phyloP scores from a whole-genome alignment of 2,888 invertebrate genomes.

The Chaetogeoica ovagalla region DNA sequence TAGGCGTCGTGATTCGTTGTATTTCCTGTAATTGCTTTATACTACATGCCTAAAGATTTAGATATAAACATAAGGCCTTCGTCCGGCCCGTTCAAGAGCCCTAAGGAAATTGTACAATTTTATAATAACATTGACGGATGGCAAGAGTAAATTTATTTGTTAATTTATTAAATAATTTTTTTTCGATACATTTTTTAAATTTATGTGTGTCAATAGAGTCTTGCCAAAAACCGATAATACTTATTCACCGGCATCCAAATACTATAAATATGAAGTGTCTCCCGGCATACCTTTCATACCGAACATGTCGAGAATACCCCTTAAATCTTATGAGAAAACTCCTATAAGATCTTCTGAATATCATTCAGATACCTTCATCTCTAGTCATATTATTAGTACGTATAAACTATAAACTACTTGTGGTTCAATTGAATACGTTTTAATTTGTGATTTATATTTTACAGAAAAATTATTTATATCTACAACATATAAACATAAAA shows the following conservation, averaged over 20 bases:
- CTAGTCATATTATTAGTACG: slow-evolving; percentile 49
- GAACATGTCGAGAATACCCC: slow-evolving; percentile 81
- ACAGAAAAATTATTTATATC: slow-evolving; percentile 41
- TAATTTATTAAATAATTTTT: background rate
- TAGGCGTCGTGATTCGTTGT: slow-evolving; percentile 15
- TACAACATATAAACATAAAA: slow-evolving; percentile 22
- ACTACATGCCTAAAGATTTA: slow-evolving; percentile 49
- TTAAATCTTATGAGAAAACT: slow-evolving; percentile 49
- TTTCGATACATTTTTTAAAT: slow-evolving; percentile 13
- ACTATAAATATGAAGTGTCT: slow-evolving; percentile 65
- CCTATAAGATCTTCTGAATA: slow-evolving; percentile 2
- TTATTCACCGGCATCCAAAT: slow-evolving; percentile 80
- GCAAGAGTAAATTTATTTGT: slow-evolving; percentile 38
- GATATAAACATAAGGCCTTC: slow-evolving; percentile 40
- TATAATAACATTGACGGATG: slow-evolving; percentile 55
- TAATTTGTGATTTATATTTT: slow-evolving; percentile 14
- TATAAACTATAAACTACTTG: background rate
- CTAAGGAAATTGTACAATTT: slow-evolving; percentile 54
- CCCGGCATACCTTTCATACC: slow-evolving; percentile 74
- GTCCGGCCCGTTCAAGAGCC: slow-evolving; percentile 41
- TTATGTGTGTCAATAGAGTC: slow-evolving; percentile 65
- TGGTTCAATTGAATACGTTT: background rate
- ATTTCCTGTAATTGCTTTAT: slow-evolving; percentile 5
- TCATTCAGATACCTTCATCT: slow-evolving; percentile 2
- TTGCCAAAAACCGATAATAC: slow-evolving; percentile 91